Base-by-base conservation (phyloP, 2,797 vertebrate species). In the Chloroceryle amazona region DNA sequence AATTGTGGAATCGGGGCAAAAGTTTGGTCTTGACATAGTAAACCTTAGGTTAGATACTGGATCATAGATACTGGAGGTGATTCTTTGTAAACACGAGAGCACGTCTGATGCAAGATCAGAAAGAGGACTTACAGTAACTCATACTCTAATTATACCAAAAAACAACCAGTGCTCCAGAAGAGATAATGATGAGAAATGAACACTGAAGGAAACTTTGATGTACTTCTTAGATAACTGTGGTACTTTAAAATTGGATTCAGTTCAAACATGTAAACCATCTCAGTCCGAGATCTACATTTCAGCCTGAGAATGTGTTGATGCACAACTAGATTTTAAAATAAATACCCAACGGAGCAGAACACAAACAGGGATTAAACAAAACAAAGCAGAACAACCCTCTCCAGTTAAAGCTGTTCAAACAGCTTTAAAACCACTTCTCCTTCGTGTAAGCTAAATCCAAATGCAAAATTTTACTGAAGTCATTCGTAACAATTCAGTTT, bases 161-260 rank as follows among this genome's bases (percentile, higher is more conserved):
- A 96, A 91, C 89, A 94, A 93, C 92, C 81, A 61, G 78, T 1
- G 13, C 78, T 94, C 84, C 84, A 91, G 92, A 94, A 93, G 23
- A 97, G 95, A 95, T 96, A 96, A 96, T 86, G 92, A 95, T 86
- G 84, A 97, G 84, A 92, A 96, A 96, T 94, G 86, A 96, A 92
- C 65, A 81, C 90, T 89, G 72, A 63, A 85, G 93, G 78, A 82
- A 94, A 95, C 84, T 94, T 87, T 80, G 91, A 97, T 94, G 90
- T 96, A 93, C 95, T 94, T 96, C 88, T 39, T 67, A 97, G 96
- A 97, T 97, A 97, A 93, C 92, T 74, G 75, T 75, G 47, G 93
- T 93, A 76, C 95, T 96, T 97, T n/a, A 89, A 93, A 92, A 91
- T 51, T 93, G 96, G 96, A 95, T 54, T 61, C 52, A 78, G 65